Base-by-base conservation (phyloP, 2,113 vertebrate genomes). In the Amphiprion ocellaris region DNA sequence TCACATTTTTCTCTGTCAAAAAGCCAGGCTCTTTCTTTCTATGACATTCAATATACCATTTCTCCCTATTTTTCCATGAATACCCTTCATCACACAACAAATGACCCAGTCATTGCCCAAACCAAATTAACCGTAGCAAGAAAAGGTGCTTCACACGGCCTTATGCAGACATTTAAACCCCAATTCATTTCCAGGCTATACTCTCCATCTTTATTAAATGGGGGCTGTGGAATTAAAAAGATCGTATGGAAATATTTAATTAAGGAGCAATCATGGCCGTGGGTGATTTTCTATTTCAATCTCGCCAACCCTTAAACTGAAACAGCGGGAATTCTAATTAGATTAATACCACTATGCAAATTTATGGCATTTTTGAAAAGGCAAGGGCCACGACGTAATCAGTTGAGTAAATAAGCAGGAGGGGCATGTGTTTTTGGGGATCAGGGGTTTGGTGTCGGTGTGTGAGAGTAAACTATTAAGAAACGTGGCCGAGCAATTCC, bases 281-380 rank as follows among this genome's bases (percentile, higher is more conserved):
- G 83, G 94, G 90, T 90, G 93, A 93, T 94, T 94, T 93, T 93
- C 90, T 87, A 91, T 93, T 94, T 92, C 89, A 92, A 91, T 93
- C 85, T 91, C 77, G 52, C 82, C 81, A 82, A 84, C 69, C 83
- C 91, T 94, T 92, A 91, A 90, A 92, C 83, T 88, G 92, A 94
- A 94, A 92, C 92, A 93, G 91, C 86, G 83, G 91, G 90, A 91
- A 90, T 91, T 92, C 87, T 93, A 95, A 95, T 96, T 95, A 94
- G 89, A 94, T 94, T 92, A 94, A 93, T 92, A 93, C 88, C 89
- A 88, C 85, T 93, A 95, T 95, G 95, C 84, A 94, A 94, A 95
- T 95, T 53, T 91, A 93, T 92, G 89, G 87, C 84, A 90, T 93
- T 94, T 93, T 92, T 89, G 65, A 89, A 82, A 90, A 93, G 91